These are phyloP conservation scores for Parazoanthus atlanticus DNA, from an alignment of 92 coral and sea anemone genomes.

Conservation along the genomic window DNA sequence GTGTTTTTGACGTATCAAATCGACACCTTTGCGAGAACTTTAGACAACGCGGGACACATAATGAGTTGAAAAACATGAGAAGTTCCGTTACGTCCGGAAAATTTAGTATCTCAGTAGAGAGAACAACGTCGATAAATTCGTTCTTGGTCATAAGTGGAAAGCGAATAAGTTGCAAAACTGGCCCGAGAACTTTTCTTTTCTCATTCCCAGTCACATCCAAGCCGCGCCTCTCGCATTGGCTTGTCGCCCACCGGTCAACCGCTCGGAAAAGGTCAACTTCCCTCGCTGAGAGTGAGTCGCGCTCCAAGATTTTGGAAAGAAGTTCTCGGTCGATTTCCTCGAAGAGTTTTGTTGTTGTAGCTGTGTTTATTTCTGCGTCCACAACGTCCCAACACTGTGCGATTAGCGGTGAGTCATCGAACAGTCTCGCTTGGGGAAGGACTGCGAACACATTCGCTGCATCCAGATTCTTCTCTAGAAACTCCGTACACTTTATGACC, in stretches of 20 bases:
- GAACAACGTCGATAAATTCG: slow-evolving; percentile 28
- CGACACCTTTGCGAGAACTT: not conserved
- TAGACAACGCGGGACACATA: not conserved
- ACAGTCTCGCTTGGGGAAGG: slow-evolving; percentile 35
- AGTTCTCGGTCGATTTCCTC: slow-evolving; percentile 27
- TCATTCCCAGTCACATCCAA: not conserved
- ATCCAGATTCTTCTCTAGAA: slow-evolving; percentile 40
- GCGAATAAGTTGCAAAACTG: slow-evolving; percentile 14
- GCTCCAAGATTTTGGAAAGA: slow-evolving; percentile 31
- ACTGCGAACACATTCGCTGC: slow-evolving; percentile 50
- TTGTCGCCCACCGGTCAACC: slow-evolving; percentile 50
- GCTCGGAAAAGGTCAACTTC: slow-evolving; percentile 56
- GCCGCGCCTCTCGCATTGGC: slow-evolving; percentile 25
- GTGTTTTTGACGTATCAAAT: not conserved
- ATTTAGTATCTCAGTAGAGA: slow-evolving; percentile 17
- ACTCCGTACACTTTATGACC: slow-evolving; percentile 33
- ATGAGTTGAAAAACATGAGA: not conserved
- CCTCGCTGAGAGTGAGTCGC: slow-evolving; percentile 45
- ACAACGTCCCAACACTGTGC: slow-evolving; percentile 47
- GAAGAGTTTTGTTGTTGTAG: slow-evolving; percentile 22
- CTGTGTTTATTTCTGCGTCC: slow-evolving; percentile 37
- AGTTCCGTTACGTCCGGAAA: not conserved
- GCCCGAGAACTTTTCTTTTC: slow-evolving; percentile 26
- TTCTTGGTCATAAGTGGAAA: slow-evolving; percentile 41
- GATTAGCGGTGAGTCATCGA: slow-evolving; percentile 38